These are phyloP conservation scores for Lithophane ornitopus DNA, from an alignment of 2,888 invertebrate species.

Conservation along the genomic window DNA sequence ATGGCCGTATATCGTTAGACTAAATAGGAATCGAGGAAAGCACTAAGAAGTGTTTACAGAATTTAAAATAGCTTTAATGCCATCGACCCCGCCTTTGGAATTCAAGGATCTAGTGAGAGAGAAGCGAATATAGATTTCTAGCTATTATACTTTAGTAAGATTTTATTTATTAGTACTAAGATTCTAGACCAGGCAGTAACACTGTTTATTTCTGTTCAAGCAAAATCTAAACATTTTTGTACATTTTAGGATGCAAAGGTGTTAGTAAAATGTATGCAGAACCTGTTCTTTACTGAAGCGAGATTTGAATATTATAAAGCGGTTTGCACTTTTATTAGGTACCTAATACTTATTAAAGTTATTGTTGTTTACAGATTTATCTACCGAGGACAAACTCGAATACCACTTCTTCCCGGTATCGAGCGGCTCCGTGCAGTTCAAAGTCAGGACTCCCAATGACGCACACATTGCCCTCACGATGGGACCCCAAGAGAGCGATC, in stretches of 20 bases:
- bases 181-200: neutral
- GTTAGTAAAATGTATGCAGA: neutral
- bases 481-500: slow-evolving; percentile 93
- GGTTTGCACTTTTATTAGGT: neutral
- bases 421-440: slow-evolving; percentile 93
- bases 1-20: slow-evolving; percentile 67
- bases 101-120: slow-evolving; percentile 16
- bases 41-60: slow-evolving; percentile 62
- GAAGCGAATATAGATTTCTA: slow-evolving; percentile 13
- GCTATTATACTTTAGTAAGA: neutral
- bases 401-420: slow-evolving; percentile 95
- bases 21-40: slow-evolving; percentile 71
- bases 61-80: slow-evolving; percentile 64
- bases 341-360: neutral
- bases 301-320: neutral
- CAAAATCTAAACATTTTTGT: neutral
- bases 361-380: slow-evolving; percentile 92
- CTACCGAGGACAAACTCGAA: slow-evolving; percentile 95
- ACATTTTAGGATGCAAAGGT: neutral
- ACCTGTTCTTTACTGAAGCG: neutral
- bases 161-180: slow-evolving; percentile 12
- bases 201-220: neutral
- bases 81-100: slow-evolving; percentile 49
- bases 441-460: slow-evolving; percentile 95
- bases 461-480: slow-evolving; percentile 96